Percentiles rank a stretch among this genome's conserved stretches.
Conservation (phyloP, 2,797 vertebrate genomes). For the Thalassophryne amazonica region DNA sequence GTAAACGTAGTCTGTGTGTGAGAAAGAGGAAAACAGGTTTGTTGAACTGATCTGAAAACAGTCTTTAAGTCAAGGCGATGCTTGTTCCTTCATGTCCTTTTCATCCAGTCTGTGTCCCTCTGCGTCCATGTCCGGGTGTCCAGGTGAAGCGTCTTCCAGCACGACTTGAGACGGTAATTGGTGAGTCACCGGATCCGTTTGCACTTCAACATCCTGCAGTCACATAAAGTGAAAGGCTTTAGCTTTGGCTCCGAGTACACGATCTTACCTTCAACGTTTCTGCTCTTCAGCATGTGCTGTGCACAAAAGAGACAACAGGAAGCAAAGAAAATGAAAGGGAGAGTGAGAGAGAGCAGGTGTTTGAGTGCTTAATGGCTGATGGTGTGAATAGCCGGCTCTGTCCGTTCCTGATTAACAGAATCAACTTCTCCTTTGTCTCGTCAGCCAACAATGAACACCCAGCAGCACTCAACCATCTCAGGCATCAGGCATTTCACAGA, state of each 20-base stretch:
- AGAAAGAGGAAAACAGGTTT: too few relatives aligned
- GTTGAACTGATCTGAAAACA: too few relatives aligned
- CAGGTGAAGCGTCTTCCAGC: background rate
- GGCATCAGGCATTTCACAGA: conserved; percentile 51
- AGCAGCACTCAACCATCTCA: conserved; percentile 52
- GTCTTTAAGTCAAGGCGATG: too few relatives aligned
- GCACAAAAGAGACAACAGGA: conserved; percentile 36
- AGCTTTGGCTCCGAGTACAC: conserved; percentile 13
- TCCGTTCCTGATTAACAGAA: conserved; percentile 51
- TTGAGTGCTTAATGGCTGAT: conserved; percentile 71
- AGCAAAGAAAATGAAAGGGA: conserved; percentile 31
- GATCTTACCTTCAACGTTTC: conserved; percentile 23
- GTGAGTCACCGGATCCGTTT: conserved; percentile 14
- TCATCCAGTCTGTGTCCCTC: too few relatives aligned
- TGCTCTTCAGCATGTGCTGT: background rate
- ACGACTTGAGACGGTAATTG: background rate
- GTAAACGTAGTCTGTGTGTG: too few relatives aligned
- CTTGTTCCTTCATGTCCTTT: too few relatives aligned
- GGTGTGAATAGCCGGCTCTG: conserved; percentile 59
- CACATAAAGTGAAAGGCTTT: conserved; percentile 41
- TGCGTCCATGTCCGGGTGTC: background rate
- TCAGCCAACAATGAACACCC: conserved; percentile 46
- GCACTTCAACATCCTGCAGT: conserved; percentile 58
- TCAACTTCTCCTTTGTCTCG: conserved; percentile 62
- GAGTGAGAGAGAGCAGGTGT: conserved; percentile 76